Evolutionary conservation across 1,140 invertebrate genomes (phyloP).

Genomic region (Bombus affinis): DNA sequence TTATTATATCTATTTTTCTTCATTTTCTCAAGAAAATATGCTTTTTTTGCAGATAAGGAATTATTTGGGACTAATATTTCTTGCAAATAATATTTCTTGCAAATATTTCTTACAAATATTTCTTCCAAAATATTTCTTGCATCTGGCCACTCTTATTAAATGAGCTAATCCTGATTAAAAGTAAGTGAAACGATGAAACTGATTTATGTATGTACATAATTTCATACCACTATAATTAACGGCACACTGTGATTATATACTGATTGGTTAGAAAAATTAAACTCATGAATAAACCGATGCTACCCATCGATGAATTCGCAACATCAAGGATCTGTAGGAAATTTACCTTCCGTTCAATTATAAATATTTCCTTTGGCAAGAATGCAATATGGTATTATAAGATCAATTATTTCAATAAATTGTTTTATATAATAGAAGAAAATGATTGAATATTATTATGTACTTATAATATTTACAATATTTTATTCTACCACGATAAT

Average conservation of each 20-base stretch:
- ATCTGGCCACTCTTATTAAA: too few relatives aligned
- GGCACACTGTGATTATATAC: background rate
- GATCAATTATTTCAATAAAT: background rate
- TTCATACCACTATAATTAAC: conserved; percentile 3
- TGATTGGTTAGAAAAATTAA: background rate
- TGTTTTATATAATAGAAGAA: background rate
- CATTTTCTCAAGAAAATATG: too few relatives aligned
- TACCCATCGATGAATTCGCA: background rate
- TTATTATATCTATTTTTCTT: too few relatives aligned
- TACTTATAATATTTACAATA: background rate
- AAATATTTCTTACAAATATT: too few relatives aligned
- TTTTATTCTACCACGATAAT: background rate
- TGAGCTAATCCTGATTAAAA: too few relatives aligned
- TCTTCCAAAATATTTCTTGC: too few relatives aligned
- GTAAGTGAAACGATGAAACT: background rate
- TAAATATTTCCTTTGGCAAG: background rate
- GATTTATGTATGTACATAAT: background rate
- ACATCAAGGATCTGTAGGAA: too few relatives aligned
- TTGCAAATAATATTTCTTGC: too few relatives aligned
- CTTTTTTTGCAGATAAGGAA: too few relatives aligned
- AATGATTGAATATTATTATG: background rate
- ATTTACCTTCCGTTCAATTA: background rate
- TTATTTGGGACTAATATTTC: too few relatives aligned
- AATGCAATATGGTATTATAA: background rate
- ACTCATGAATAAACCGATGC: background rate